A percentile compares a stretch with the other conserved stretches of the same genome.
These are phyloP conservation scores for Speoplatyrhinus poulsoni DNA, from an alignment of 2,113 vertebrate species.

Conservation along the genomic window DNA sequence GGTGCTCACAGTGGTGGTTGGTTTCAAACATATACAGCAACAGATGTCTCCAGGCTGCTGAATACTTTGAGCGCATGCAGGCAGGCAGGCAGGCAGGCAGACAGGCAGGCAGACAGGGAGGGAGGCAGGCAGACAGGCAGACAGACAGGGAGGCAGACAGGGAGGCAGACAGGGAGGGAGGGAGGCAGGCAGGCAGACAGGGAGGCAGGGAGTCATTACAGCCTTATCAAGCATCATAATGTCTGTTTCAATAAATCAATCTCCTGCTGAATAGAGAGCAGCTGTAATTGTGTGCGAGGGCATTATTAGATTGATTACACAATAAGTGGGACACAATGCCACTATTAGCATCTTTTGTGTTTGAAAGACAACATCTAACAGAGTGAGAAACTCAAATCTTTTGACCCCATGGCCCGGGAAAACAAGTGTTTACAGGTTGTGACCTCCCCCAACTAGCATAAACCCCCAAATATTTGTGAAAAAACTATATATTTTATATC, in stretches of 20 bases:
- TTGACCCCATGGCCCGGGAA: too few relatives aligned
- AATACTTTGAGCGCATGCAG: conserved; percentile 62
- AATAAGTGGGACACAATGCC: conserved; percentile 12
- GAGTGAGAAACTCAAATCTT: background rate
- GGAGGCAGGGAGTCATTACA: conserved; percentile 54
- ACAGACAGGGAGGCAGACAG: too few relatives aligned
- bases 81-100: conserved; percentile 35
- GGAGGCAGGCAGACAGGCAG: too few relatives aligned
- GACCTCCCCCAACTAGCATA: too few relatives aligned
- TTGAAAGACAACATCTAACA: conserved; percentile 24
- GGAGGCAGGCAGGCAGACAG: too few relatives aligned
- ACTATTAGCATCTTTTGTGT: conserved; percentile 21
- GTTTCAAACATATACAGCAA: conserved; percentile 69
- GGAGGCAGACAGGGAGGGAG: too few relatives aligned
- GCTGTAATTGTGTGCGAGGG: conserved; percentile 24
- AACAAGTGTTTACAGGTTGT: too few relatives aligned
- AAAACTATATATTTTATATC: too few relatives aligned
- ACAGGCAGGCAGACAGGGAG: too few relatives aligned
- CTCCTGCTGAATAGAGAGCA: conserved; percentile 17
- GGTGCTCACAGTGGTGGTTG: conserved; percentile 41
- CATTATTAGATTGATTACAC: conserved; percentile 19
- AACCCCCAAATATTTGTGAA: too few relatives aligned
- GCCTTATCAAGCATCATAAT: conserved; percentile 52
- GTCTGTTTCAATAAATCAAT: conserved; percentile 62
- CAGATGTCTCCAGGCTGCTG: conserved; percentile 56